Percentiles rank a stretch among this genome's conserved stretches.
Conservation (phyloP, 2,797 vertebrate species). For the Mormyrops attenuatus region DNA sequence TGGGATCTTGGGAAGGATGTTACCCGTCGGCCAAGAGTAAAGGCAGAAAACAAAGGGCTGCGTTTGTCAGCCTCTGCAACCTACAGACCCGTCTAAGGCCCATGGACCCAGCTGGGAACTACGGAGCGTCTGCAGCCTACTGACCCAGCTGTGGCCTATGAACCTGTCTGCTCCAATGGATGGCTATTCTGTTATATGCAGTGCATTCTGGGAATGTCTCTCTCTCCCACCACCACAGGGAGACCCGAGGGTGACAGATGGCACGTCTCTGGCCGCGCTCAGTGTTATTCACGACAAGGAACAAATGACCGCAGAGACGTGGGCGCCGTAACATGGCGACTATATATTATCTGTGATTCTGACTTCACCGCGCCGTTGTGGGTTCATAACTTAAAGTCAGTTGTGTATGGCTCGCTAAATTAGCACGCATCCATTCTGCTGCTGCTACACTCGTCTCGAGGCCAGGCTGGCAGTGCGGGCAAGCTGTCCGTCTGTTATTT, state of each 20-base stretch:
- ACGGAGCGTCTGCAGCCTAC: background rate
- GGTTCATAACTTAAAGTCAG: slow-evolving; percentile 32
- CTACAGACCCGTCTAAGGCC: background rate
- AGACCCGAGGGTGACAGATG: slow-evolving; percentile 43
- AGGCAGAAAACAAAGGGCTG: slow-evolving; percentile 25
- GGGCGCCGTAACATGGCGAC: slow-evolving; percentile 34
- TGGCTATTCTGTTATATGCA: slow-evolving; percentile 59
- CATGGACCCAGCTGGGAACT: background rate
- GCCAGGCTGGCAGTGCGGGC: background rate
- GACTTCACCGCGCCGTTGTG: slow-evolving; percentile 36
- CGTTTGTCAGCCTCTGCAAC: slow-evolving; percentile 39
- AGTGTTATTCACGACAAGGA: slow-evolving; percentile 35
- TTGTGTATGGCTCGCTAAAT: slow-evolving; percentile 44
- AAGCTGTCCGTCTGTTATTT: slow-evolving; percentile 25
- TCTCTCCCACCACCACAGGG: background rate
- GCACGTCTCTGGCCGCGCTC: slow-evolving; percentile 29
- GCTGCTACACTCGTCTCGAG: background rate
- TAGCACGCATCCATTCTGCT: slow-evolving; percentile 29
- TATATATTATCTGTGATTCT: slow-evolving; percentile 34
- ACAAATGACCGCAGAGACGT: slow-evolving; percentile 27
- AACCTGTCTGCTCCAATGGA: slow-evolving; percentile 56
- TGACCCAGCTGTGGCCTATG: slow-evolving; percentile 31
- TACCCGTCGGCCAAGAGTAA: background rate
- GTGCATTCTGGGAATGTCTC: slow-evolving; percentile 46
- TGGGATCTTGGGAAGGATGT: background rate